These are phyloP conservation scores for Eugnorisma glareosa DNA, from an alignment of 2,888 invertebrate genomes.

Conservation along the genomic window DNA sequence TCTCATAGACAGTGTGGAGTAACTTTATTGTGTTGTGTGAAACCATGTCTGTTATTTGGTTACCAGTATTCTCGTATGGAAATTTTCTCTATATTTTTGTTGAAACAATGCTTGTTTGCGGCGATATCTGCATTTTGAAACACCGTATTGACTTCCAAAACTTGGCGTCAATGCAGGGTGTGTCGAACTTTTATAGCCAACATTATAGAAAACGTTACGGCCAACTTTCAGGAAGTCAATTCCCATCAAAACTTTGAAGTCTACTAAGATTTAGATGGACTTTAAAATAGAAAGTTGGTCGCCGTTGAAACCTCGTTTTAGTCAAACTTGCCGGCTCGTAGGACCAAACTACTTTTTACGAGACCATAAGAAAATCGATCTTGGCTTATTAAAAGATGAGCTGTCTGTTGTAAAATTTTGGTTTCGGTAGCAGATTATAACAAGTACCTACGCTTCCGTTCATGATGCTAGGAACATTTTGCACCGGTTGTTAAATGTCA, in stretches of 20 bases:
- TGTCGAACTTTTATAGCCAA: slow-evolving; percentile 48
- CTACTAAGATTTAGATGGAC: slow-evolving; percentile 62
- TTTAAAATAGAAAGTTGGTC: slow-evolving; percentile 66
- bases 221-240: slow-evolving; percentile 55
- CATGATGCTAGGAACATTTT: neutral
- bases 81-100: slow-evolving; percentile 15
- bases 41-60: slow-evolving; percentile 35
- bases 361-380: slow-evolving; percentile 51
- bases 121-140: slow-evolving; percentile 26
- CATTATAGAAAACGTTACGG: slow-evolving; percentile 41
- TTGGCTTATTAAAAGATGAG: slow-evolving; percentile 36
- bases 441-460: neutral
- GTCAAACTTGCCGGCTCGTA: slow-evolving; percentile 48
- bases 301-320: slow-evolving; percentile 55
- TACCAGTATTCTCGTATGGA: slow-evolving; percentile 14
- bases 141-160: slow-evolving; percentile 28
- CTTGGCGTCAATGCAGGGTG: slow-evolving; percentile 29
- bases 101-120: slow-evolving; percentile 35
- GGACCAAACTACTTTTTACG: slow-evolving; percentile 58
- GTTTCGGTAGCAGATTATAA: neutral
- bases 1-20: slow-evolving; percentile 32
- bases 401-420: slow-evolving; percentile 8
- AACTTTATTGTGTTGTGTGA: slow-evolving; percentile 42
- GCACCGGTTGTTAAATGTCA: neutral
- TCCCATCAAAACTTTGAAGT: slow-evolving; percentile 63